These are phyloP conservation scores for Halcyon chelicuti DNA, from an alignment of 2,797 vertebrate genomes.

Conservation along the genomic window DNA sequence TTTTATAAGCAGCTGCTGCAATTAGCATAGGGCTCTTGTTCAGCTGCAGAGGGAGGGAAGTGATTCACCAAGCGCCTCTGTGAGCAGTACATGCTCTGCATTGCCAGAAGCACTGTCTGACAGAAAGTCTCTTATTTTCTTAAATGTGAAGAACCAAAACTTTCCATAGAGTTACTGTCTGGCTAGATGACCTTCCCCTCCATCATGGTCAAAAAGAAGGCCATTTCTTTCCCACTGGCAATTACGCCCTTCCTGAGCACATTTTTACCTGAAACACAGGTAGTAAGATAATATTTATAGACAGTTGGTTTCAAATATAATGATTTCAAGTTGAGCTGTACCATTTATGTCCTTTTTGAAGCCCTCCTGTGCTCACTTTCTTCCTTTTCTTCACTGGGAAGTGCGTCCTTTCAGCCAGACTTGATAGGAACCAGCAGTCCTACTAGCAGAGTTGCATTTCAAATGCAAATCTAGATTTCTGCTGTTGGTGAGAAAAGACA, in stretches of 20 bases:
- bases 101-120: not conserved
- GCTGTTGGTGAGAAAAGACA: not conserved
- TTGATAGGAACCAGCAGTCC: not conserved
- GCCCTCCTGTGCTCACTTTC: not conserved
- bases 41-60: not conserved
- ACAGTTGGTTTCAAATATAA: not conserved
- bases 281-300: not conserved
- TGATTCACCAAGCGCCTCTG: not conserved
- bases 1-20: not conserved
- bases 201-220: not conserved
- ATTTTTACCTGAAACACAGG: not conserved
- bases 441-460: not conserved
- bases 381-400: not conserved
- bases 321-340: not conserved
- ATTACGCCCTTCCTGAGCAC: not conserved
- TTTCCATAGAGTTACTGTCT: not conserved
- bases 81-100: not conserved
- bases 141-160: not conserved
- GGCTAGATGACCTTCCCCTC: not conserved
- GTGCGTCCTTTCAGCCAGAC: not conserved
- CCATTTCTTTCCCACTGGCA: not conserved
- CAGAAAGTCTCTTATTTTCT: not conserved
- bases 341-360: not conserved
- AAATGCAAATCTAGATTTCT: not conserved
- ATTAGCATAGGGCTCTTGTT: not conserved